These are phyloP conservation scores for Spea multiplicata DNA, from an alignment of 2,113 vertebrate species.

Conservation along the genomic window DNA sequence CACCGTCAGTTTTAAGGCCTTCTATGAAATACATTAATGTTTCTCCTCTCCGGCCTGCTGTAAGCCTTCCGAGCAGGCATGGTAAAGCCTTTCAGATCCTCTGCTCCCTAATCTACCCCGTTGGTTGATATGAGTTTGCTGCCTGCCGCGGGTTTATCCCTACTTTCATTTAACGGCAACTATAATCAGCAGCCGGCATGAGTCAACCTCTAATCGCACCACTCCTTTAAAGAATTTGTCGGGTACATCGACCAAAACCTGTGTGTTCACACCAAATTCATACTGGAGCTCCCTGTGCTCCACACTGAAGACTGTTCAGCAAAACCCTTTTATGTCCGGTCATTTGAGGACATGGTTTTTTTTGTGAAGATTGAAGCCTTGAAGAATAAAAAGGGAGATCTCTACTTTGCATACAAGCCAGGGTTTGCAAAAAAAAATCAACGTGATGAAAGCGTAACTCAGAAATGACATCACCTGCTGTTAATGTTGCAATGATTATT, in stretches of 20 bases:
- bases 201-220: neutral
- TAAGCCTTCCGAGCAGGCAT: neutral
- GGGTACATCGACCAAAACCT: neutral
- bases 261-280: neutral
- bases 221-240: neutral
- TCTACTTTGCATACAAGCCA: no score
- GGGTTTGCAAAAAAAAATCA: no score
- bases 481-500: no score
- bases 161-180: neutral
- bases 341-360: neutral
- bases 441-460: no score
- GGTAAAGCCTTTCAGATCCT: constrained; percentile 15
- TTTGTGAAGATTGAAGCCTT: no score
- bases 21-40: neutral
- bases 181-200: constrained; percentile 1
- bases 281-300: neutral
- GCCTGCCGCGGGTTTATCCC: constrained; percentile 10
- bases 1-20: neutral
- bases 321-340: neutral
- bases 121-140: constrained; percentile 3
- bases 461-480: no score
- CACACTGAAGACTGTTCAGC: neutral
- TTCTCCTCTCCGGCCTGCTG: neutral
- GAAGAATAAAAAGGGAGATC: no score
- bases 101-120: constrained; percentile 30